Base-by-base conservation (phyloP, 2,888 invertebrate species). In the Chouioia cunea region DNA sequence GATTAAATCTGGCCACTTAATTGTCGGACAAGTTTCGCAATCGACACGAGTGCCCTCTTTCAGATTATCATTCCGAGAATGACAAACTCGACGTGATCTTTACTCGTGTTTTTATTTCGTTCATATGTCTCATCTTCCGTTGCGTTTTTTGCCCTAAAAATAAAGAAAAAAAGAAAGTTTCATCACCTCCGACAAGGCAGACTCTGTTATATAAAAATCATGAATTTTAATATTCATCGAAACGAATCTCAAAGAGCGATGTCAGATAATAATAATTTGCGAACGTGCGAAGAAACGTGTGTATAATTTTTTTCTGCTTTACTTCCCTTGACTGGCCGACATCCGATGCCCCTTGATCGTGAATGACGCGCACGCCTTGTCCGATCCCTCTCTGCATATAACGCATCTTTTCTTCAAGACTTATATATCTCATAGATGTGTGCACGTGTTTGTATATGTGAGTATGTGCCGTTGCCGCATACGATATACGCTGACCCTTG, bases 401-500 rank as follows among this genome's bases (percentile, higher is more conserved):
- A 71, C 69, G 62, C 64, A 52, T 73, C 69, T 71, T 71, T 64
- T 68, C 73, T 71, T 58, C 66, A 10, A 43, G 23, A 22, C n/a
- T n/a, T n/a, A n/a, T n/a, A 15, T 4, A 20, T 4, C 52, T 22
- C 8, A 14, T 20, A 1, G 12, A 12, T 18, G 20, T 20, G 44
- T 43, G 27, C n/a, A 6, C 4, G 15, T 6, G 56, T n/a, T n/a
- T n/a, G n/a, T n/a, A n/a, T n/a, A n/a, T 15, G 47, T 47, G 47
- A 18, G 27, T 14, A 14, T 14, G 56, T 16, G 16, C 22, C 18
- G 60, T 22, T 43, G 36, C 46, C 36, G 36, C 46, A 15, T 16
- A 44, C 57, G 8, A 57, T 57, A 4, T 10, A 36, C 6, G 62
- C 65, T 79, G 81, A 81, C 77, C 81, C 79, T 77, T 78, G 81